A percentile compares a stretch with the other conserved stretches of the same genome.
These are phyloP conservation scores for Gymnopithys bicolor DNA, from an alignment of 2,797 vertebrate species.

Conservation along the genomic window DNA sequence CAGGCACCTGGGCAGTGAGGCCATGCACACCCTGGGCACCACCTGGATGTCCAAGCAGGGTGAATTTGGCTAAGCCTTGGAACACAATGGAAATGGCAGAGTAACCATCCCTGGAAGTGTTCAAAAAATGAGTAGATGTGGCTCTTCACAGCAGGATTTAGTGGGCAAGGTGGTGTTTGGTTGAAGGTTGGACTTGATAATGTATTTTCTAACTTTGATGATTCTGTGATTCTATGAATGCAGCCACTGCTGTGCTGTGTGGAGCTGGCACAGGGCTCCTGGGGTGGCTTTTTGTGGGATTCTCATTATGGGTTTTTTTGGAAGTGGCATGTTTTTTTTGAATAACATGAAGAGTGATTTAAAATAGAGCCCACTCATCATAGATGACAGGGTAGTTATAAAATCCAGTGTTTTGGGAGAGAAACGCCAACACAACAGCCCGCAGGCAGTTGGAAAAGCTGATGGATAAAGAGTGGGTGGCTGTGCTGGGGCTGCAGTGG, in stretches of 20 bases:
- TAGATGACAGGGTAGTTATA: neutral
- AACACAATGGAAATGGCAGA: neutral
- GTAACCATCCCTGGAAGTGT: neutral
- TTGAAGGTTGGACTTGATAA: neutral
- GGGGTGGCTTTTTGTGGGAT: neutral
- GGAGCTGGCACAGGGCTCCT: neutral
- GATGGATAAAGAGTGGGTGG: neutral
- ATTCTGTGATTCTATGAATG: neutral
- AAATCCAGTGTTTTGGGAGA: neutral
- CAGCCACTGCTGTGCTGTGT: neutral
- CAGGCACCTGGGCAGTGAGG: accelerated
- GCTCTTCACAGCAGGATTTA: neutral
- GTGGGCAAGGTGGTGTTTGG: neutral
- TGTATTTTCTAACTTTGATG: neutral
- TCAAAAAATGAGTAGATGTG: neutral
- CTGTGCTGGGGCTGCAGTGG: neutral
- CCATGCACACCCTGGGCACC: neutral
- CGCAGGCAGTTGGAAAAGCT: neutral
- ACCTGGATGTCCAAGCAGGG: accelerated
- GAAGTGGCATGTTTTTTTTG: neutral
- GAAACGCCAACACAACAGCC: neutral
- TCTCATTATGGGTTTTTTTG: neutral
- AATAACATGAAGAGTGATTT: neutral
- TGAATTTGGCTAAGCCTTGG: neutral
- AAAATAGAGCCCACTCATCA: neutral